Percentiles rank a stretch among this genome's conserved stretches.
Evolutionary conservation across 2,113 vertebrate species (phyloP).

Genomic region (Calcarius ornatus): DNA sequence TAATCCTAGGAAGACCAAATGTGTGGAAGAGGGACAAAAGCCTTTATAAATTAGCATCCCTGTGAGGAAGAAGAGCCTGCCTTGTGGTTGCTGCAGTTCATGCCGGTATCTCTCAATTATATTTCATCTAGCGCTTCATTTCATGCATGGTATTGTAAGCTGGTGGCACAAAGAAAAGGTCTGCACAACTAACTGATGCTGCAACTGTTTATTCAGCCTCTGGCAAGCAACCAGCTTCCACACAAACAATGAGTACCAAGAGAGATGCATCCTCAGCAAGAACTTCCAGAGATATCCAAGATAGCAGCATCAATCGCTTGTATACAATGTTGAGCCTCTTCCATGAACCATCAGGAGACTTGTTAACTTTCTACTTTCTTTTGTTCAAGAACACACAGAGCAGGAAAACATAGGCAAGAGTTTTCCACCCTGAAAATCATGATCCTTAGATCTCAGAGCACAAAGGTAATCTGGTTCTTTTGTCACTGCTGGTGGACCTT

Average conservation of each 20-base stretch:
- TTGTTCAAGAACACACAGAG: background rate
- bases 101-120: background rate
- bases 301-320: background rate
- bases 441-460: background rate
- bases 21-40: background rate
- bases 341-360: background rate
- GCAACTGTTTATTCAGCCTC: background rate
- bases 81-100: background rate
- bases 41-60: background rate
- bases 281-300: background rate
- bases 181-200: background rate
- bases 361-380: background rate
- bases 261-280: background rate
- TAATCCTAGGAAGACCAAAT: background rate
- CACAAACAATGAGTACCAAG: background rate
- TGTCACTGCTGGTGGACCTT: background rate
- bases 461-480: background rate
- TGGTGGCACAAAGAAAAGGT: background rate
- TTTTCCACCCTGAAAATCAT: background rate
- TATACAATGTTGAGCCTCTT: background rate
- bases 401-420: background rate
- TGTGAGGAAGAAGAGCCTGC: background rate
- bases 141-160: background rate
- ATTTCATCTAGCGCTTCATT: background rate
- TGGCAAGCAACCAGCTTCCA: background rate